A percentile compares a stretch with the other conserved stretches of the same genome.
Evolutionary conservation across 2,797 vertebrate species (phyloP).

Genomic region (Acanthornis magna): DNA sequence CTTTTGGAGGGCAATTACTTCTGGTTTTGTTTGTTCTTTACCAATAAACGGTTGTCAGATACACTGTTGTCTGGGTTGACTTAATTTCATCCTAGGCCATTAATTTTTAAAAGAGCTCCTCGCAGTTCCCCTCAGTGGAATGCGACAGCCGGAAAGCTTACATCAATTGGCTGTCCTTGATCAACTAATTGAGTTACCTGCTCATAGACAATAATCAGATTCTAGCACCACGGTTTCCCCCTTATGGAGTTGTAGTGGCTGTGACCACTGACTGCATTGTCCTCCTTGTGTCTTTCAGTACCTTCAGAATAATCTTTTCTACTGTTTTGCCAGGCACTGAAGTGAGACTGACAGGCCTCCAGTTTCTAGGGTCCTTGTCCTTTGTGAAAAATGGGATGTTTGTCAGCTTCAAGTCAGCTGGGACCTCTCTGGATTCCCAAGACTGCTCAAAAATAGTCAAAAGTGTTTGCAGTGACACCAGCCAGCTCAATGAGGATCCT

Average conservation of each 20-base stretch:
- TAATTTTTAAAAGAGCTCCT: too few relatives aligned
- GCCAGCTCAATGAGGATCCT: neutral
- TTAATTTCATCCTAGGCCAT: too few relatives aligned
- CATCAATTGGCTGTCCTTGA: neutral
- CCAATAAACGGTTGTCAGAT: too few relatives aligned
- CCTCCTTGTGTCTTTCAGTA: neutral
- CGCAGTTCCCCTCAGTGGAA: too few relatives aligned
- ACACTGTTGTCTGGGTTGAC: too few relatives aligned
- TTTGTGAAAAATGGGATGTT: neutral
- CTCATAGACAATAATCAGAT: neutral
- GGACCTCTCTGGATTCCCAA: neutral
- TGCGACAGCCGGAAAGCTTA: neutral
- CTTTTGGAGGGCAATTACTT: too few relatives aligned
- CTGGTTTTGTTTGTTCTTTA: too few relatives aligned
- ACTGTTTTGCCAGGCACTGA: neutral
- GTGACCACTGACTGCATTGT: too few relatives aligned
- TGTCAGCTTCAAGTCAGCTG: neutral
- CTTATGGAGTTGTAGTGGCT: neutral
- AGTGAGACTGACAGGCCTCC: neutral
- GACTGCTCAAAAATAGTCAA: neutral
- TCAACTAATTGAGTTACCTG: neutral
- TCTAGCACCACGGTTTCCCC: neutral
- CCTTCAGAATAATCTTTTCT: neutral
- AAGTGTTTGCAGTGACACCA: neutral
- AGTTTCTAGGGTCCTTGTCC: neutral